Percentiles rank a stretch among this genome's conserved stretches.
Evolutionary conservation across 1,140 invertebrate genomes (phyloP).

Genomic region (Panagrolaimus sp.): DNA sequence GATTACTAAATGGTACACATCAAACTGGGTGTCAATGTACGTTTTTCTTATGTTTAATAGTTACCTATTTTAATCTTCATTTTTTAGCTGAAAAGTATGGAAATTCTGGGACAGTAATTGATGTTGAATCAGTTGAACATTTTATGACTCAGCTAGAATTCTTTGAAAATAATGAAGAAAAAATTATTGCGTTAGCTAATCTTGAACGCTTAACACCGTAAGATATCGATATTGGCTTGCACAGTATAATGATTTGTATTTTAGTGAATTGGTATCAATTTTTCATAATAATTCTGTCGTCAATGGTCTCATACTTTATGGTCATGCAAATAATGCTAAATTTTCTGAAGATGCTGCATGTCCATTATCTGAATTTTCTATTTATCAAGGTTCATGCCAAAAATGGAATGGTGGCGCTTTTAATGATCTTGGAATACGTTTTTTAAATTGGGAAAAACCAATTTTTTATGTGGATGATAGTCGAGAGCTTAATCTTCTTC

Average conservation of each 20-base stretch:
- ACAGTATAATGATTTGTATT: neutral
- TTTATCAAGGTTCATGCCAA: neutral
- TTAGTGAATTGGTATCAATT: neutral
- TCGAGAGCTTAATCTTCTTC: neutral
- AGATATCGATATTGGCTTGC: neutral
- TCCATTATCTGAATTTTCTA: neutral
- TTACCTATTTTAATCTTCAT: neutral
- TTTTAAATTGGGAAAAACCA: neutral
- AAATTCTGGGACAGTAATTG: neutral
- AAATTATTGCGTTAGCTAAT: neutral
- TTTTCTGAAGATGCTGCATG: neutral
- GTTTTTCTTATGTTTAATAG: neutral
- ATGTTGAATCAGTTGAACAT: neutral
- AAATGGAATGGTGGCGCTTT: neutral
- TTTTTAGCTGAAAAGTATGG: neutral
- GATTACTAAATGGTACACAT: neutral
- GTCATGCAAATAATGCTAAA: neutral
- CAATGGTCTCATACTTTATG: neutral
- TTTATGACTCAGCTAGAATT: neutral
- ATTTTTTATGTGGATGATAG: neutral
- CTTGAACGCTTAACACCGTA: neutral
- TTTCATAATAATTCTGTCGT: neutral
- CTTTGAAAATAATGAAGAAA: neutral
- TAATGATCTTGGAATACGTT: neutral
- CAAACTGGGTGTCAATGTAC: constrained; percentile 1